Conservation (phyloP, 2,888 invertebrate species). For the Tipula unca region DNA sequence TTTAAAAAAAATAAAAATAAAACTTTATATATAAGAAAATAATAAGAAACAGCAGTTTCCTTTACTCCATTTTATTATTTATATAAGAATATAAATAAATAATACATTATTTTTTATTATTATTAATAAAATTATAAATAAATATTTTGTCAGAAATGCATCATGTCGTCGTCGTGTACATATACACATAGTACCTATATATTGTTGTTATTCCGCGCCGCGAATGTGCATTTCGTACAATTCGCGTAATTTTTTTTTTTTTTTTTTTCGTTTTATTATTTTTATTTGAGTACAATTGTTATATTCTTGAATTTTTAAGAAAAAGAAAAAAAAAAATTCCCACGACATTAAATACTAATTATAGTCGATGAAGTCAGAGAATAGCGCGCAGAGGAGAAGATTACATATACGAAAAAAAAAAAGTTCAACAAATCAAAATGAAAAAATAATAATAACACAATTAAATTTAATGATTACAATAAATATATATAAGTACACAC, state of each 20-base stretch:
- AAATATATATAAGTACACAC: background rate
- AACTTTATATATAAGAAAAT: background rate
- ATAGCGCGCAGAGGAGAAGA: background rate
- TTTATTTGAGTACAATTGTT: background rate
- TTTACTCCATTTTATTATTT: slow-evolving; percentile 9
- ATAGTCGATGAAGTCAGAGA: background rate
- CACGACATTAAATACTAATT: slow-evolving; percentile 14
- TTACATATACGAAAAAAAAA: background rate
- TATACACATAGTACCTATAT: too few relatives aligned
- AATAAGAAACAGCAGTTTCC: slow-evolving; percentile 14
- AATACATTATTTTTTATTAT: background rate
- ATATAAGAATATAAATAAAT: background rate
- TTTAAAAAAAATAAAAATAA: background rate
- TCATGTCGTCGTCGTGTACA: background rate
- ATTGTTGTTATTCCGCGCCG: background rate
- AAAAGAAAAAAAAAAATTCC: background rate
- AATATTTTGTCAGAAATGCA: background rate
- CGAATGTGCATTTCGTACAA: background rate
- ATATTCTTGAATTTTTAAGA: background rate
- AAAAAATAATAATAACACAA: background rate
- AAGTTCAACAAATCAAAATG: background rate
- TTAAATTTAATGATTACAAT: slow-evolving; percentile 8
- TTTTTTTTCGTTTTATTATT: background rate
- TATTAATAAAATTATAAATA: slow-evolving; percentile 8
- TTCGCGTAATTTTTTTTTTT: background rate